Evolutionary conservation across 2,113 vertebrate genomes (phyloP).

Genomic region (Vulpes vulpes): DNA sequence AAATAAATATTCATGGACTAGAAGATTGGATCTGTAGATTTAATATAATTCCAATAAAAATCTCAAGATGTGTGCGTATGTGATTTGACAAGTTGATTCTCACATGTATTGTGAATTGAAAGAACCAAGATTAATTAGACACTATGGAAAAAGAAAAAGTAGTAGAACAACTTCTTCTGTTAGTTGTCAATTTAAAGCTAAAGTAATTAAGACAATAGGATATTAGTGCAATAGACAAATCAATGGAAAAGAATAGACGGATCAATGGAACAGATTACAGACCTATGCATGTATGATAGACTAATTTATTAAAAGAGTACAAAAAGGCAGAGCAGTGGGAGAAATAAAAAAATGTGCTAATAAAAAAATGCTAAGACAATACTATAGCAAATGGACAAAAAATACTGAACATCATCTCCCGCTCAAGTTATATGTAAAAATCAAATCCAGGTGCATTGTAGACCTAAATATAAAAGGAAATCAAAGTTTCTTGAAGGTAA

Average conservation of each 20-base stretch:
- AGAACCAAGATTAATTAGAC: neutral
- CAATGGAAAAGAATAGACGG: neutral
- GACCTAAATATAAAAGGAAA: conserved; percentile 36
- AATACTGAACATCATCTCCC: neutral
- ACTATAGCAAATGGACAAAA: neutral
- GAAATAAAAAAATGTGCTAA: neutral
- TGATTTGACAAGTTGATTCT: neutral
- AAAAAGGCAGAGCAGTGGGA: neutral
- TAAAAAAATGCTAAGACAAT: neutral
- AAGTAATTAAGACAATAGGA: neutral
- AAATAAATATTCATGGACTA: neutral
- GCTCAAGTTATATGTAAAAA: conserved; percentile 12
- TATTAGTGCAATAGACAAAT: neutral
- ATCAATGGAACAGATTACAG: neutral
- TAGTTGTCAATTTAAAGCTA: neutral
- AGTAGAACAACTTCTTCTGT: neutral
- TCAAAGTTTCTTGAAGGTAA: neutral
- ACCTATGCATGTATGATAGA: neutral
- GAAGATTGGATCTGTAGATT: neutral
- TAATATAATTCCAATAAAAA: neutral
- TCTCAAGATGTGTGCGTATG: neutral
- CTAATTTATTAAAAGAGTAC: neutral
- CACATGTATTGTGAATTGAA: neutral
- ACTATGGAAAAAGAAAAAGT: neutral
- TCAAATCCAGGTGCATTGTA: neutral